Evolutionary conservation across 2,888 invertebrate genomes (phyloP).

Genomic region (Stenotaenia linearis): DNA sequence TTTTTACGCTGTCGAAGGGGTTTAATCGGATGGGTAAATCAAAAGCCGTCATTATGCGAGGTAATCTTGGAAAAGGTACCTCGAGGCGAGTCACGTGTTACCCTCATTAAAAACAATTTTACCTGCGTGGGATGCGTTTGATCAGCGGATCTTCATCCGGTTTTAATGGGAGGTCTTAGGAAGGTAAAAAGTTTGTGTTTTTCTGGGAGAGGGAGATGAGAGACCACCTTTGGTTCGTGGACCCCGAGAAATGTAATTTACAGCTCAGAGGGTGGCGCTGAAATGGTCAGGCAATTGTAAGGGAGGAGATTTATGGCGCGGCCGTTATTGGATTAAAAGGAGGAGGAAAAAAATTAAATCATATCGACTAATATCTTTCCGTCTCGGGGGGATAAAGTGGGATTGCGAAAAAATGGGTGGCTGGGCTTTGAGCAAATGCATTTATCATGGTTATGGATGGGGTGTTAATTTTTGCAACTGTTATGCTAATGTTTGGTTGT

Average conservation of each 20-base stretch:
- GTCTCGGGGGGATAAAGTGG: background rate
- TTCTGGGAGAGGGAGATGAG: background rate
- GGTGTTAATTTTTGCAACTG: background rate
- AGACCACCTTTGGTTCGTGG: background rate
- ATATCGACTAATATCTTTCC: background rate
- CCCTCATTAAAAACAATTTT: constrained; percentile 22
- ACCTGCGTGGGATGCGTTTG: background rate
- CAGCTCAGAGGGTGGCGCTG: background rate
- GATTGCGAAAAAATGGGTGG: background rate
- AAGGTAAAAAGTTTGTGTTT: background rate
- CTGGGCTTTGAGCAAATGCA: background rate
- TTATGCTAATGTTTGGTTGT: background rate
- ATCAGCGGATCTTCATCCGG: background rate
- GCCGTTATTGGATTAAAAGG: constrained; percentile 21
- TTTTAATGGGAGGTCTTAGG: background rate
- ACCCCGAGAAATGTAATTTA: constrained; percentile 7
- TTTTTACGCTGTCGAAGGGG: background rate
- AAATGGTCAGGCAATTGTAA: background rate
- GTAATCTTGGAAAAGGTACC: background rate
- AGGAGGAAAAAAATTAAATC: constrained; percentile 13
- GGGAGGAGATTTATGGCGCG: constrained; percentile 5
- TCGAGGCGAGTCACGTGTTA: background rate
- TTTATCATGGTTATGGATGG: background rate
- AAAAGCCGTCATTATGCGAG: background rate
- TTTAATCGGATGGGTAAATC: constrained; percentile 17